Evolutionary conservation across 2,797 vertebrate genomes (phyloP), one percentile per base, ranked within the genome.

Genomic region (Dipus sagitta): DNA sequence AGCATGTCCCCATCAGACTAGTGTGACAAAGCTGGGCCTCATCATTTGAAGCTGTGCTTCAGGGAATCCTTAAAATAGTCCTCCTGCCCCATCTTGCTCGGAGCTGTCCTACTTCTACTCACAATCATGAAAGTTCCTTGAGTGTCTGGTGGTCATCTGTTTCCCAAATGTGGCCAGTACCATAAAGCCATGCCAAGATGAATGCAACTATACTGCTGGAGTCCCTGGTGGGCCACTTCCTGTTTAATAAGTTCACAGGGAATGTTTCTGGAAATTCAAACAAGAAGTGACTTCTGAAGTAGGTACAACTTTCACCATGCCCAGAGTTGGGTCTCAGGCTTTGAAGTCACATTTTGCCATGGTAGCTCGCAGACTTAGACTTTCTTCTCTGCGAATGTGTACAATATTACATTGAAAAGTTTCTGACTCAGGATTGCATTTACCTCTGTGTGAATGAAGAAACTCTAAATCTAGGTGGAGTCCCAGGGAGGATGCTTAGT

Each of bases 41-140:
- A 72, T 85, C 91, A 60, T 96, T 91, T 94, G 77, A 93, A 95
- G 95, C 38, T 82, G 21, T 92, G 81, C 95, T 96, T 91, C 85
- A 94, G 94, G 95, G 94, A 92, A 92, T 85, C 94, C 95, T 92
- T 96, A 96, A 97, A 96, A 96, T 96, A 95, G 92, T 58, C 60
- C 38, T 93, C 60, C 62, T 93, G 86, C 65, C 76, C 89, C 65
- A 79, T 65, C 77, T 84, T 72, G 68, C 78, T 65, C 78, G 42
- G 30, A 67, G 80, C 89, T 96, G 95, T 30, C 94, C 95, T 96
- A 95, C 70, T 96, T 97, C 88, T 26, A 28, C 74, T 94, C 47
- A 94, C 89, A 89, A 72, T 92, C 95, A 87, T 65, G 87, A 89
- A 95, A 84, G 74, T 89, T 93, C 60, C 80, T 89, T 94, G 89